phyloP scores from a whole-genome alignment of 2,888 invertebrate species.

The Zygogramma bicolorata region DNA sequence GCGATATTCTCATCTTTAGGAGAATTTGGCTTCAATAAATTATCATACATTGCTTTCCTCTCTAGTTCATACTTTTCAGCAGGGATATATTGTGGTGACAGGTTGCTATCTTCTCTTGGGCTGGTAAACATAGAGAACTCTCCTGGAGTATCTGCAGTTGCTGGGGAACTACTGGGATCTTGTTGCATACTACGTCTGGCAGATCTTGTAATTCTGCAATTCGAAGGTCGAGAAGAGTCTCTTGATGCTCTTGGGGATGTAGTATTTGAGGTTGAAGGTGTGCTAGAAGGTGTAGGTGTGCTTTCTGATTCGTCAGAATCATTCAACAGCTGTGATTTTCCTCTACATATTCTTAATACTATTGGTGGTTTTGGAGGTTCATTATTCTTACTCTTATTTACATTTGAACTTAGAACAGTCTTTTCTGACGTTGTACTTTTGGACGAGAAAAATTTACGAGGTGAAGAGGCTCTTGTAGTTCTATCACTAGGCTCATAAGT shows the following conservation, averaged over 20 bases:
- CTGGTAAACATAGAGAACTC: constrained; percentile 62
- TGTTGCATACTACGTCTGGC: constrained; percentile 66
- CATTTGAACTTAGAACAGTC: constrained; percentile 61
- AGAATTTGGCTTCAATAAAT: constrained; percentile 61
- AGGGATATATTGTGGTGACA: constrained; percentile 66
- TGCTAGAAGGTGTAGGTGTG: constrained; percentile 69
- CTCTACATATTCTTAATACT: constrained; percentile 88
- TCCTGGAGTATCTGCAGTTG: constrained; percentile 60
- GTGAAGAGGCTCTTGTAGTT: constrained; percentile 42
- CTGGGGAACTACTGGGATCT: constrained; percentile 64
- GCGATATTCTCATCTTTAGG: constrained; percentile 44
- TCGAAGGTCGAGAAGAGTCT: constrained; percentile 56
- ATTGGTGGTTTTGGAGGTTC: constrained; percentile 76
- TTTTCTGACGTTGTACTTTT: constrained; percentile 59
- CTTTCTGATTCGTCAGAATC: constrained; percentile 65
- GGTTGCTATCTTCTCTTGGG: constrained; percentile 60
- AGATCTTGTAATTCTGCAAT: constrained; percentile 56
- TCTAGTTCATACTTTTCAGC: constrained; percentile 67
- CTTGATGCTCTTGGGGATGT: constrained; percentile 65
- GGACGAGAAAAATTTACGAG: constrained; percentile 63
- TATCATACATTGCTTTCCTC: constrained; percentile 66
- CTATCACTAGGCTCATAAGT: constrained; percentile 46
- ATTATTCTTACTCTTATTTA: constrained; percentile 56
- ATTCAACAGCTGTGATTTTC: constrained; percentile 70
- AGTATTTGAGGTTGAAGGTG: constrained; percentile 68